Evolutionary conservation across 2,797 vertebrate genomes (phyloP), one percentile per base, ranked within the genome.

Genomic region (Coregonus sp.): DNA sequence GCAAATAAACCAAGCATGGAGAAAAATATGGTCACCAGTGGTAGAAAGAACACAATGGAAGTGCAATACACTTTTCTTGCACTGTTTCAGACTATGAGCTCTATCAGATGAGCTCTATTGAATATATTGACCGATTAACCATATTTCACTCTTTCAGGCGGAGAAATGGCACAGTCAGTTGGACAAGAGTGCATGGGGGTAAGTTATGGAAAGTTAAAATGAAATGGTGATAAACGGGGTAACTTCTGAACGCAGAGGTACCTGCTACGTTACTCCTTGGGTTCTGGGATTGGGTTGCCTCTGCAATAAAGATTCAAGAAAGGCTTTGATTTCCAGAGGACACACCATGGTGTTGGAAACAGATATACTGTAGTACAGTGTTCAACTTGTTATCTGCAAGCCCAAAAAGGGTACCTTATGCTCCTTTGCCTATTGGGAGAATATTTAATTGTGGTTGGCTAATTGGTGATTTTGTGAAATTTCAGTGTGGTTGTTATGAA

Each of bases 271-370:
- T 97, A 99, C 92, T 98, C 96, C 95, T 96, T 91, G 94, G 96
- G 92, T 92, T 99, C 97, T 94, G 96, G 96, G 93, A 97, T 97
- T 94, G 96, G 96, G 93, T 97, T 97, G 94, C 96, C 96, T 98
- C 97, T 99, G 97, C 91, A 99, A 99, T 93, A 98, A 94, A 99
- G 95, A 98, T 92, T 59, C 56, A 20, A 95, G 78, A 97, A 95
- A 96, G 72, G 70, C 75, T 90, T 90, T 77, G 75, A 75, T 80
- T 78, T 82, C 70, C 66, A 81, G 74, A 11, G 52, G 18, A 67
- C 12, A 72, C 70, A 52, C 20, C 18, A 31, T 31, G 54, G 14
- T n/a, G 61, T 51, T 68, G 59, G 73, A 67, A 31, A 50, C 47
- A 67, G n/a, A 68, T 70, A 37, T 63, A 69, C 70, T 72, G 0